Evolutionary conservation across 2,113 vertebrate genomes (phyloP), one percentile per base, ranked within the genome.

Genomic region (Hyperopisus bebe): DNA sequence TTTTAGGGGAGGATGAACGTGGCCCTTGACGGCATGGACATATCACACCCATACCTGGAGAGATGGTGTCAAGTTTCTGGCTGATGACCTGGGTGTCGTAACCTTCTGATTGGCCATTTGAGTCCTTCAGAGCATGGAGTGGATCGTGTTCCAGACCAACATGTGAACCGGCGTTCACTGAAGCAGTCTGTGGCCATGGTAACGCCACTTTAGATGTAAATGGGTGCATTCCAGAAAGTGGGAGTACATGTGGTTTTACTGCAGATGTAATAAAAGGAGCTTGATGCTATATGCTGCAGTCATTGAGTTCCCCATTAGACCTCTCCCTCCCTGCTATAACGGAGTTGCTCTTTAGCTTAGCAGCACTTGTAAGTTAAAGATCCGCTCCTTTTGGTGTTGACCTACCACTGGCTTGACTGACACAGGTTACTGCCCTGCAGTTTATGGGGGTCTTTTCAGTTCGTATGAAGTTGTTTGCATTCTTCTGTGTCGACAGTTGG

Each of bases 151-250:
- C 11, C 85, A 51, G 85, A 48, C 27, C 24, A 31, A 31, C 47
- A 53, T 55, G 85, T 86, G 85, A 50, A 51, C 85, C 24, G 35
- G 21, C 24, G 51, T 35, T 58, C 21, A 15, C 19, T 44, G 35
- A 44, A 83, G 39, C 86, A n/a, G 86, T 66, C 86, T 88, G 86
- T 88, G 51, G 31, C 31, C 53, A 88, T 88, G 31, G 86, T 55
- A 66, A 62, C 86, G 21, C 9, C 6, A 21, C 27, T 53, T 87
- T 88, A 39, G 27, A 62, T 58, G 53, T 44, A 44, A 44, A 88
- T 58, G 31, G 86, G 31, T 42, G 11, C 7, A 27, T 24, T 48
- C n/a, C 21, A 19, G n/a, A 35, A 51, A 31, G 15, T 15, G 19
- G 51, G 51, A 46, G 51, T 58, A 53, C 50, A 53, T 35, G 11